Base-by-base conservation (phyloP, 2,888 invertebrate genomes). In the Dascillus cervinus region DNA sequence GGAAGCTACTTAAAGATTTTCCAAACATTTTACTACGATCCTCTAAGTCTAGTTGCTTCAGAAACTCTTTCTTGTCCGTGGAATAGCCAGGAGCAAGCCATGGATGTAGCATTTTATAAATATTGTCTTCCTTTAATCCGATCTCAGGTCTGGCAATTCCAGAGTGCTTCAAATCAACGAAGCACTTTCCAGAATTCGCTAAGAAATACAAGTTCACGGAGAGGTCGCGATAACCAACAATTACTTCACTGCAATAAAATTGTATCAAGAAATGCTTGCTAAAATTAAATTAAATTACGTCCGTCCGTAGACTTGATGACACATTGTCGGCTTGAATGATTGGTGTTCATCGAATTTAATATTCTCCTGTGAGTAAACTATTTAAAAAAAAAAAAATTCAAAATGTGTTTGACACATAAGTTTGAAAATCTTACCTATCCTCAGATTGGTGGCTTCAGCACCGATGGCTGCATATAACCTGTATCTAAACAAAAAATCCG, bases 281-380 rank as follows among this genome's bases (percentile, higher is more conserved):
- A 78, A 76, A 55, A 26, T 8, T 14, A 24, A 39, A 23, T 25
- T 14, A 19, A 29, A 32, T 35, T 47, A 60, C 60, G 77, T 80
- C 46, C 88, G 85, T 3, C 90, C 91, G 63, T 91, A 94, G 34
- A 94, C 80, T 66, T 95, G 94, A 69, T 95, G 90, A 29, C 88
- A 85, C 85, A 92, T 90, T 32, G 81, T 80, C 0, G 92, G 90
- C 19, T 75, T 69, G 56, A 91, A 91, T 5, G 37, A n/a, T n/a
- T n/a, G n/a, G n/a, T n/a, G n/a, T n/a, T n/a, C n/a, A n/a, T n/a
- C n/a, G n/a, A n/a, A n/a, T n/a, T n/a, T n/a, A n/a, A n/a, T n/a
- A n/a, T n/a, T n/a, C n/a, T n/a, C n/a, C n/a, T n/a, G n/a, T n/a
- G n/a, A n/a, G n/a, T n/a, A n/a, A n/a, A n/a, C n/a, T n/a, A n/a